phyloP scores from a whole-genome alignment of 1,140 invertebrate genomes.

The Drosophila funebris region DNA sequence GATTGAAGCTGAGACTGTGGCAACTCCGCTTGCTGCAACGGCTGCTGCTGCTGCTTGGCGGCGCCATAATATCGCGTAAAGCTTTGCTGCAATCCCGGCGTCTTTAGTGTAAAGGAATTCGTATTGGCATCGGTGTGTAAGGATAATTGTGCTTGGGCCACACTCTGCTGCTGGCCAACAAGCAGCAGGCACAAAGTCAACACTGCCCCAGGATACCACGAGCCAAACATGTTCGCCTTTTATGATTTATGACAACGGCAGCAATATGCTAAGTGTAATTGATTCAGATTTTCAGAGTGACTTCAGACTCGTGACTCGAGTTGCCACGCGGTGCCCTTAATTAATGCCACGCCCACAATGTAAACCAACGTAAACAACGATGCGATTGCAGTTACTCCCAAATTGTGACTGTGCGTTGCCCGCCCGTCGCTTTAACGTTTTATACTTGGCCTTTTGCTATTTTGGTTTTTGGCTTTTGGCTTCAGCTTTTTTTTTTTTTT shows the following conservation, averaged over 20 bases:
- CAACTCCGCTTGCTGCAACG: conserved; percentile 22
- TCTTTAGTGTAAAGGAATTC: conserved; percentile 79
- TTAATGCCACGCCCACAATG: conserved; percentile 8
- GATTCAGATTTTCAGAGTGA: conserved; percentile 21
- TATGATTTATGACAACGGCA: background rate
- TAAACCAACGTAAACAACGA: background rate
- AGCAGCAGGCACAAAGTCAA: conserved; percentile 37
- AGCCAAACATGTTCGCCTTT: conserved; percentile 33
- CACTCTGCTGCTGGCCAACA: conserved; percentile 28
- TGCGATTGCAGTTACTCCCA: conserved; percentile 19
- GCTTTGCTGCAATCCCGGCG: conserved; percentile 75
- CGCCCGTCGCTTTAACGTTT: conserved; percentile 27
- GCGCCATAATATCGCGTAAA: conserved; percentile 75
- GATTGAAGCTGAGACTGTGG: conserved; percentile 25
- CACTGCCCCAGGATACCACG: background rate
- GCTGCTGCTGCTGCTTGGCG: conserved; percentile 42
- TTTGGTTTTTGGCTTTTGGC: background rate
- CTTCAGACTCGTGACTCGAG: too few relatives aligned
- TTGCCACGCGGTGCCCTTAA: conserved; percentile 16
- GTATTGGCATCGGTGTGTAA: conserved; percentile 75
- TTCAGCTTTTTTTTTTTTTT: too few relatives aligned
- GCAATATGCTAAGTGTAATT: conserved; percentile 41
- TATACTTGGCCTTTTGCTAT: conserved; percentile 40
- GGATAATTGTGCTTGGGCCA: conserved; percentile 70
- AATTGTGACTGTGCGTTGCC: conserved; percentile 40